Evolutionary conservation across 2,888 invertebrate species (phyloP), one percentile per base, ranked within the genome.

Genomic region (Catonia carolina): DNA sequence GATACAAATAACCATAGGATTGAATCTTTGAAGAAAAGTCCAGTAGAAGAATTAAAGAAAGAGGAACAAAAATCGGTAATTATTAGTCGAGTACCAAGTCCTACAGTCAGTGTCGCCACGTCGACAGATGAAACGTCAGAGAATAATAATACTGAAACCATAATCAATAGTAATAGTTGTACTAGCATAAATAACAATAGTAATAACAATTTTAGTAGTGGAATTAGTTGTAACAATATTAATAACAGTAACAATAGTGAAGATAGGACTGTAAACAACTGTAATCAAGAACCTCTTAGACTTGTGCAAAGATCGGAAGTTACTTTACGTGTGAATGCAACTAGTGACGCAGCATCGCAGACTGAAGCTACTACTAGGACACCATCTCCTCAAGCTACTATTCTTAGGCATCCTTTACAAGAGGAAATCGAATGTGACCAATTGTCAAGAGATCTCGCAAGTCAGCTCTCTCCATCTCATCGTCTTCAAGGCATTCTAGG

Each of bases 351-450:
- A 12, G 76, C 78, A 37, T 79, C 79, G 41, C 79, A 80, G 66
- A 80, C 81, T 2, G 80, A 61, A 2, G 56, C 68, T 20, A 8
- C 60, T 35, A 39, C 54, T 74, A 74, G 36, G 69, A 73, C 61
- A 61, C 61, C 58, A 67, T 59, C 10, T 50, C 64, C 37, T 55
- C 72, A 70, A 49, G 65, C 70, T 31, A 74, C 78, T 41, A 72
- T 73, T 36, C 75, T 76, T 1, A 77, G 84, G 60, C 80, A 78
- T 66, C 83, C 82, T 64, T 74, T 81, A 42, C 79, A 82, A 63
- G 88, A 89, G 69, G 89, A 89, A 72, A 78, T 87, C 64, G 88
- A 87, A 66, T 89, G 86, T 74, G 89, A 89, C 68, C 77, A 81
- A 66, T 75, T 86, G 61, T 80, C 81, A 42, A 73, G 78, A 60